phyloP scores from a whole-genome alignment of 2,888 invertebrate species.

The Herminia tarsipennalis region DNA sequence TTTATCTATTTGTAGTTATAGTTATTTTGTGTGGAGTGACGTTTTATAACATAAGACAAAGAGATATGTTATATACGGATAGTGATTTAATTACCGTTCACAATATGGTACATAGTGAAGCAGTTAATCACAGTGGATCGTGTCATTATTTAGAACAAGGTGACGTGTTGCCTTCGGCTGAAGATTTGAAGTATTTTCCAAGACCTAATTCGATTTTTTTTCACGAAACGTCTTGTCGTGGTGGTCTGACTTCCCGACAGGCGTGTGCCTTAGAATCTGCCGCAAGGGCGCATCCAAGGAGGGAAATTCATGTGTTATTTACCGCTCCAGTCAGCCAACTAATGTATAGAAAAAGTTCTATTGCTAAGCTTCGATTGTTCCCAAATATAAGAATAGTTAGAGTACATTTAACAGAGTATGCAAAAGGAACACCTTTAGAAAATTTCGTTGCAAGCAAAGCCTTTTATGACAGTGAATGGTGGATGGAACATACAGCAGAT shows the following conservation, averaged over 20 bases:
- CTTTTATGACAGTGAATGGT: slow-evolving; percentile 81
- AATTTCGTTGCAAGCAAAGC: slow-evolving; percentile 77
- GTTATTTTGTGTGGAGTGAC: slow-evolving; percentile 12
- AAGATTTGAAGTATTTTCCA: slow-evolving; percentile 38
- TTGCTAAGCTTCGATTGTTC: slow-evolving; percentile 16
- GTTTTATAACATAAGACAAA: slow-evolving; percentile 10
- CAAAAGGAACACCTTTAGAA: slow-evolving; percentile 85
- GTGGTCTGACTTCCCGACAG: slow-evolving; percentile 83
- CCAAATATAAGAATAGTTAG: slow-evolving; percentile 32
- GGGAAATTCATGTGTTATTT: slow-evolving; percentile 84
- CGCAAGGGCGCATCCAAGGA: slow-evolving; percentile 85
- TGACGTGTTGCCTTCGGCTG: slow-evolving; percentile 44
- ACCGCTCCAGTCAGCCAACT: slow-evolving; percentile 22
- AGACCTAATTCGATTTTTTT: slow-evolving; percentile 86
- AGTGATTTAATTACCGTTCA: slow-evolving; percentile 6
- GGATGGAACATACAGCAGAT: slow-evolving; percentile 85
- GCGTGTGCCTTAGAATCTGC: slow-evolving; percentile 90
- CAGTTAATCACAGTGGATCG: slow-evolving; percentile 9
- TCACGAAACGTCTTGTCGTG: slow-evolving; percentile 87
- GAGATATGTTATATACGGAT: background rate
- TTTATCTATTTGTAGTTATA: slow-evolving; percentile 10
- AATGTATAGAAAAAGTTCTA: slow-evolving; percentile 13
- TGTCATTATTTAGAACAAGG: slow-evolving; percentile 27
- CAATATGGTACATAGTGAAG: too few relatives aligned
- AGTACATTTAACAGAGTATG: slow-evolving; percentile 61